phyloP scores from a whole-genome alignment of 2,888 invertebrate genomes.

The Archips crataeganus region DNA sequence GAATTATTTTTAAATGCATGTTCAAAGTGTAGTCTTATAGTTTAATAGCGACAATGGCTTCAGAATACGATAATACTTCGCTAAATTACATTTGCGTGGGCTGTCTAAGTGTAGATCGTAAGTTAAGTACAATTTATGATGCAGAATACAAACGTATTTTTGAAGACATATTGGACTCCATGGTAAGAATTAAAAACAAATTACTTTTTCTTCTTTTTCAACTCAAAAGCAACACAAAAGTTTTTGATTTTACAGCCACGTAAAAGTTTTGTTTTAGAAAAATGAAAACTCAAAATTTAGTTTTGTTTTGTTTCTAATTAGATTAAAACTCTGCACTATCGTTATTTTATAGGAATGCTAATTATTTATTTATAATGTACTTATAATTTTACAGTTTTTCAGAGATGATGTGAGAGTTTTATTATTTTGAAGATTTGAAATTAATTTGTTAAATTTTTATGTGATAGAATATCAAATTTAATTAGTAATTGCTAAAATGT shows the following conservation, averaged over 20 bases:
- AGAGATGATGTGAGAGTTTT: no score
- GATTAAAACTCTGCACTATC: not conserved
- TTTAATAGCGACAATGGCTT: conserved; percentile 35
- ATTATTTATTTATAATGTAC: not conserved
- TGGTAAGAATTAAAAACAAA: conserved; percentile 50
- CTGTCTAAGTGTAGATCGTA: conserved; percentile 58
- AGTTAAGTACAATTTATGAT: conserved; percentile 50
- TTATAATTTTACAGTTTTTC: no score
- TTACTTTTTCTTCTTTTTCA: not conserved
- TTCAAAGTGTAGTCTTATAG: not conserved
- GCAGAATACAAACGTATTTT: conserved; percentile 51
- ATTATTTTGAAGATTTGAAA: no score
- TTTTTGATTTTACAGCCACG: not conserved
- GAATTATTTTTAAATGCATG: not conserved
- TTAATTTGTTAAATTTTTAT: no score
- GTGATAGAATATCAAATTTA: no score
- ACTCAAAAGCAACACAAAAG: not conserved
- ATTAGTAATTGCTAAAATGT: no score
- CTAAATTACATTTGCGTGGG: conserved; percentile 55
- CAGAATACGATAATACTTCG: conserved; percentile 39
- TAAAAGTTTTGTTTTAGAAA: not conserved
- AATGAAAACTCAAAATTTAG: no score
- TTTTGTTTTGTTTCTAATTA: not conserved
- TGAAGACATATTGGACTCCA: conserved; percentile 50
- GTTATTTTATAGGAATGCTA: not conserved